phyloP scores from a whole-genome alignment of 2,888 invertebrate species.

The Limnephilus auricula region DNA sequence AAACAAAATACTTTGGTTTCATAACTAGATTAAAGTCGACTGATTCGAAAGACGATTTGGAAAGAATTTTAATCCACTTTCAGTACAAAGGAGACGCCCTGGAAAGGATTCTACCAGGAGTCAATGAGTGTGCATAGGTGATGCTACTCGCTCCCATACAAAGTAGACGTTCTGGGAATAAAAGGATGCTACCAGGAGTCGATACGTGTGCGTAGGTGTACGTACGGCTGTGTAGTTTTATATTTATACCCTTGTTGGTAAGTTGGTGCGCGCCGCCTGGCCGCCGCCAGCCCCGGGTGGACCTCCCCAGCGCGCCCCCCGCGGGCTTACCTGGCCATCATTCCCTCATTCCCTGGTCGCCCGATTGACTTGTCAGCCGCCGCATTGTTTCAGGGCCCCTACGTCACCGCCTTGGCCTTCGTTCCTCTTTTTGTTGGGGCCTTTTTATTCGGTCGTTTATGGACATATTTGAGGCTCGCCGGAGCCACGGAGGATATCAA shows the following conservation, averaged over 20 bases:
- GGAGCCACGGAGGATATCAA: background rate
- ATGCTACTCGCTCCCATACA: background rate
- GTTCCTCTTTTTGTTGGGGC: background rate
- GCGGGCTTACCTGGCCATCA: slow-evolving; percentile 8
- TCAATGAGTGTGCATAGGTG: no score
- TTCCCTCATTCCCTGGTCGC: background rate
- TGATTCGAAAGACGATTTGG: no score
- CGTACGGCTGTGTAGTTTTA: no score
- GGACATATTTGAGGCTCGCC: slow-evolving; percentile 2
- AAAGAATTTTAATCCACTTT: no score
- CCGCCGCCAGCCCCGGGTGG: background rate
- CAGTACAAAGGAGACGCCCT: background rate
- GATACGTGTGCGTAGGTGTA: no score
- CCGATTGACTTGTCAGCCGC: slow-evolving; percentile 42
- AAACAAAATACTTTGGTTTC: no score
- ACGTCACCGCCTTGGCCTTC: background rate
- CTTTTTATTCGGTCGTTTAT: background rate
- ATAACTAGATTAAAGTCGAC: no score
- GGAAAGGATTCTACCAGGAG: no score
- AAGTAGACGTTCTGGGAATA: background rate
- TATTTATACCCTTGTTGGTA: background rate
- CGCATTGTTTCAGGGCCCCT: slow-evolving; percentile 10
- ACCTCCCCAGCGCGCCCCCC: slow-evolving; percentile 29
- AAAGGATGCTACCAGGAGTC: no score
- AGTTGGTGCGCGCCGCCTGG: background rate